These are phyloP conservation scores for Odontocerum albicorne DNA, from an alignment of 2,888 invertebrate species.

Conservation along the genomic window DNA sequence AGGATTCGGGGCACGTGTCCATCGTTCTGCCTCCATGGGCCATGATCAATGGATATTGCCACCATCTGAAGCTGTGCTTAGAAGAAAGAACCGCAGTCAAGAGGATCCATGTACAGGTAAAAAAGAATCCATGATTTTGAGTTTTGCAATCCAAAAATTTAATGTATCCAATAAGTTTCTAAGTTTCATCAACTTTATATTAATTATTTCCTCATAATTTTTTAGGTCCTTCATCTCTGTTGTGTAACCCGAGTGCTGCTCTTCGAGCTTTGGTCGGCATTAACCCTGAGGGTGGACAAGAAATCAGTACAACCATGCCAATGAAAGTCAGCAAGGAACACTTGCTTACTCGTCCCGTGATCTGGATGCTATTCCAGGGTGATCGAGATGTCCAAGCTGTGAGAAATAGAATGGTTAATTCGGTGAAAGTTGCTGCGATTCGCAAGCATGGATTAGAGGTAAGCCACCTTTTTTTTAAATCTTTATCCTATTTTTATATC, in stretches of 20 bases:
- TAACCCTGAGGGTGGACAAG: conserved; percentile 39
- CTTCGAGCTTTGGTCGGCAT: conserved; percentile 73
- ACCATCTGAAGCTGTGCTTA: no score
- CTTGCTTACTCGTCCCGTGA: conserved; percentile 77
- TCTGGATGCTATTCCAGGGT: conserved; percentile 73
- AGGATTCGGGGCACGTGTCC: conserved; percentile 56
- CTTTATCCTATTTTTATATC: no score
- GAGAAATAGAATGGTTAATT: conserved; percentile 79
- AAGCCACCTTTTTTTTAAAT: conserved; percentile 20
- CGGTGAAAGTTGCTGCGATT: conserved; percentile 77
- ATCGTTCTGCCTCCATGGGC: conserved; percentile 88
- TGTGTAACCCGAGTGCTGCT: conserved; percentile 88
- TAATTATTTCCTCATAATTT: neutral
- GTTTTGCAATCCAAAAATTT: no score
- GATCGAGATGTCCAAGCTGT: conserved; percentile 84
- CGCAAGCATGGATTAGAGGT: conserved; percentile 88
- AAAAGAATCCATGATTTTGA: no score
- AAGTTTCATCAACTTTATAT: conserved; percentile 48
- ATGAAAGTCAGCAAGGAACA: conserved; percentile 53
- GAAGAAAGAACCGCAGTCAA: no score
- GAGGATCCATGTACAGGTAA: neutral
- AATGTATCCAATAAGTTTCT: no score
- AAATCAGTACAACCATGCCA: conserved; percentile 46
- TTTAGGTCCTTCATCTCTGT: conserved; percentile 76
- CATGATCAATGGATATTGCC: no score